Conservation (phyloP, 2,888 invertebrate species). For the Drosophila paramelanica region DNA sequence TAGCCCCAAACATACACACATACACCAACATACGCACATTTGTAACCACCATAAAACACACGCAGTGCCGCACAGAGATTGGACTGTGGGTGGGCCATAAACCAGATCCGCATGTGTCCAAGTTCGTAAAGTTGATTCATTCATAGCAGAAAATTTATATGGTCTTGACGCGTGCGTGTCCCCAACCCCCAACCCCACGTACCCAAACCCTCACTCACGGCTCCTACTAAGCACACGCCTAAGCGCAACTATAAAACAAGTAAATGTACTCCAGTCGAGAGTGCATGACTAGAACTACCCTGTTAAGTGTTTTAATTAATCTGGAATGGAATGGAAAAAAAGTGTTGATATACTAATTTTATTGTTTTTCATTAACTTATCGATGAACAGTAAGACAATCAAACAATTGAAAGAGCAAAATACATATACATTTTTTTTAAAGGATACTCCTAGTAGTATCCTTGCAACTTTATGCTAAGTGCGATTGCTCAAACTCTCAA, state of each 20-base stretch:
- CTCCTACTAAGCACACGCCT: not conserved
- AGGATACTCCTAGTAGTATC: too few relatives aligned
- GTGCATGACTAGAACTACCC: not conserved
- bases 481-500: too few relatives aligned
- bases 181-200: too few relatives aligned
- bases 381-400: too few relatives aligned
- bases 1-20: conserved; percentile 41
- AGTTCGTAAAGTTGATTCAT: conserved; percentile 79
- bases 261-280: not conserved
- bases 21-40: conserved; percentile 25
- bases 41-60: conserved; percentile 43
- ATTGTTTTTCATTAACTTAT: too few relatives aligned
- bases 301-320: not conserved
- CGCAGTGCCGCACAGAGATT: conserved; percentile 37
- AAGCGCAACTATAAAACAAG: conserved; percentile 40
- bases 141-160: conserved; percentile 78
- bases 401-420: too few relatives aligned
- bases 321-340: too few relatives aligned
- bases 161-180: conserved; percentile 55
- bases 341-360: too few relatives aligned
- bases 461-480: too few relatives aligned
- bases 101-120: conserved; percentile 69
- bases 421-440: too few relatives aligned
- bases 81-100: conserved; percentile 62
- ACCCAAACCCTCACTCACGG: not conserved